phyloP scores from a whole-genome alignment of 2,888 invertebrate genomes.

The Acleris laterana region DNA sequence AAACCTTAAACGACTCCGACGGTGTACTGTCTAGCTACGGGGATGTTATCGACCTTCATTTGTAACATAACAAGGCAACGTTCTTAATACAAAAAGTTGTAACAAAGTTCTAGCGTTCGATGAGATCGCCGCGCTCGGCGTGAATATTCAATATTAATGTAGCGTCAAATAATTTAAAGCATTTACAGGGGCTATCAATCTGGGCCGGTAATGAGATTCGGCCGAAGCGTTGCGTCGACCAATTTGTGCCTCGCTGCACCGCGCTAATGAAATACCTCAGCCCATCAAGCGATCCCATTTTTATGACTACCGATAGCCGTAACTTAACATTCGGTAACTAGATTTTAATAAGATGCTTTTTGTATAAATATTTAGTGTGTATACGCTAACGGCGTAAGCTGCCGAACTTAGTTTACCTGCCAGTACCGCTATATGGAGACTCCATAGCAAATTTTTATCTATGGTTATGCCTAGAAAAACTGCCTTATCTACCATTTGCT shows the following conservation, averaged over 20 bases:
- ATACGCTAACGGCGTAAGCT: too few relatives aligned
- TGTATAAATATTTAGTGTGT: too few relatives aligned
- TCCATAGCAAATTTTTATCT: too few relatives aligned
- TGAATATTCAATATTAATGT: constrained; percentile 76
- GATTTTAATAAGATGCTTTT: too few relatives aligned
- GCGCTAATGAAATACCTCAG: constrained; percentile 66
- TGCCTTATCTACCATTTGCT: too few relatives aligned
- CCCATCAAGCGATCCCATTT: constrained; percentile 45
- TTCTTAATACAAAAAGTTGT: constrained; percentile 23
- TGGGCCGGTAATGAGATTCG: constrained; percentile 78
- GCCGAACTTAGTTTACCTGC: too few relatives aligned
- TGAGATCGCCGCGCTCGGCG: constrained; percentile 43
- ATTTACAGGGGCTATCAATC: constrained; percentile 78
- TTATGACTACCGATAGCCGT: constrained; percentile 25
- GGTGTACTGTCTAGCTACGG: background rate
- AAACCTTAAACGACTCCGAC: constrained; percentile 2
- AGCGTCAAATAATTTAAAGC: constrained; percentile 77
- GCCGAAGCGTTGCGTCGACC: constrained; percentile 67
- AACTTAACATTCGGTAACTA: constrained; percentile 24
- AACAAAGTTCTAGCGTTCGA: constrained; percentile 37
- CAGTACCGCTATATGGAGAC: too few relatives aligned
- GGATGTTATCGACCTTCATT: constrained; percentile 15
- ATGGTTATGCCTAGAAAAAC: too few relatives aligned
- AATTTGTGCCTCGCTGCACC: constrained; percentile 75
- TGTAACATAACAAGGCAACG: constrained; percentile 14